Conservation (phyloP, 64 coral and sea anemone species). For the Stylophora pistillata region DNA sequence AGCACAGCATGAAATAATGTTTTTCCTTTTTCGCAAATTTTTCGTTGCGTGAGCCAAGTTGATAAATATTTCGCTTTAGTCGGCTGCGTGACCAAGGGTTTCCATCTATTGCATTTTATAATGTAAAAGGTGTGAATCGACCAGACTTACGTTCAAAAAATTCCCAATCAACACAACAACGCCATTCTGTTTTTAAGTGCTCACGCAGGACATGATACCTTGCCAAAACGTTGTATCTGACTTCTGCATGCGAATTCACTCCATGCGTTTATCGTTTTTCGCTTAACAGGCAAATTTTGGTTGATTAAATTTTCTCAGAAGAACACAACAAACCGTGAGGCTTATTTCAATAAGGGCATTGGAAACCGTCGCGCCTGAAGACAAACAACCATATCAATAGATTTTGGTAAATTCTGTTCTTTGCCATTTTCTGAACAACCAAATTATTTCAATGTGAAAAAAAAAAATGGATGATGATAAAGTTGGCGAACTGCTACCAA, state of each 20-base stretch:
- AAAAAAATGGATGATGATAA: background rate
- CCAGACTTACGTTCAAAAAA: conserved; percentile 46
- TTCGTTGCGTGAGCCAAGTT: conserved; percentile 60
- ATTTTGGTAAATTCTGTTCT: background rate
- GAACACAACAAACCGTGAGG: background rate
- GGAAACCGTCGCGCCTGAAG: conserved; percentile 21
- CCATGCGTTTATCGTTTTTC: background rate
- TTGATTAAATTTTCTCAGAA: background rate
- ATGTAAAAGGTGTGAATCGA: conserved; percentile 77
- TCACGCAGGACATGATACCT: background rate
- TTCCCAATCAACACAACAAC: conserved; percentile 28
- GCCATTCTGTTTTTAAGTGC: background rate
- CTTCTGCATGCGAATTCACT: background rate
- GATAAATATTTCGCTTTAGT: conserved; percentile 39
- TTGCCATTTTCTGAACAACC: background rate
- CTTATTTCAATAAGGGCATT: background rate
- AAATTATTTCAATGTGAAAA: background rate
- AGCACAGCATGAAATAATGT: conserved; percentile 11
- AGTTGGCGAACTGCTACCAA: background rate
- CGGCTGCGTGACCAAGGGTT: conserved; percentile 74
- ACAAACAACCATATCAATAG: conserved; percentile 18
- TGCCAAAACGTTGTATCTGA: background rate
- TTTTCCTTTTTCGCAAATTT: background rate
- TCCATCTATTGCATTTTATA: conserved; percentile 71
- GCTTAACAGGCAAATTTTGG: background rate